phyloP scores from a whole-genome alignment of 2,113 vertebrate species.

The Caranx melampygus region DNA sequence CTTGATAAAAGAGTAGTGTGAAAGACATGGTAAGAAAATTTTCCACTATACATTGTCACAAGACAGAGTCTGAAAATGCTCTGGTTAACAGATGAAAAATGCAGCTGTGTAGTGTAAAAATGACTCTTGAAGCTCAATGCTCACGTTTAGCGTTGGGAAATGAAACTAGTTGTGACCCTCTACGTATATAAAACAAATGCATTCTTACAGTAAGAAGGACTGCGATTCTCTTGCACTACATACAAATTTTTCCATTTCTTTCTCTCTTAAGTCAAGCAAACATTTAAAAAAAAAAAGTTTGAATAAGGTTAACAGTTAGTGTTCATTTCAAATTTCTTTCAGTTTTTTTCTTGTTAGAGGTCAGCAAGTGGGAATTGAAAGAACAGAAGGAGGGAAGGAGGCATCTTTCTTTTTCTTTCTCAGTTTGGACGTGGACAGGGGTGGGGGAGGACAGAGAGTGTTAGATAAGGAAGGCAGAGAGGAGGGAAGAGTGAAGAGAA shows the following conservation, averaged over 20 bases:
- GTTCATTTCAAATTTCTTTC: constrained; percentile 54
- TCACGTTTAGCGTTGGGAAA: constrained; percentile 72
- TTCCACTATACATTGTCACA: constrained; percentile 81
- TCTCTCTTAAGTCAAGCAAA: constrained; percentile 74
- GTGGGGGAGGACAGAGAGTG: constrained; percentile 48
- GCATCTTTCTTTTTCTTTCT: constrained; percentile 52
- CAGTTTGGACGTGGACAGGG: constrained; percentile 39
- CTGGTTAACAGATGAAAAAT: constrained; percentile 74
- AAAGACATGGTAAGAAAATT: constrained; percentile 78
- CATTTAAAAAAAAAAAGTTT: constrained; percentile 57
- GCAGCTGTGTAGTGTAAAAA: constrained; percentile 71
- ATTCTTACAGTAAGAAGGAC: constrained; percentile 73
- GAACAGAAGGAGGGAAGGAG: constrained; percentile 43
- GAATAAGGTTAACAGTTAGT: constrained; percentile 71
- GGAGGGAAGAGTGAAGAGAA: constrained; percentile 61
- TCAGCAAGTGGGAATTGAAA: constrained; percentile 34
- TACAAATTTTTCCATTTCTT: constrained; percentile 65
- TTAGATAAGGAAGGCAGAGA: constrained; percentile 67
- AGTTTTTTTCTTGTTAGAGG: constrained; percentile 49
- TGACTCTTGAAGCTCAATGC: constrained; percentile 69
- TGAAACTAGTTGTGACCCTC: constrained; percentile 72
- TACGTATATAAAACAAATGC: constrained; percentile 74
- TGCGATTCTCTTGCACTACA: constrained; percentile 66
- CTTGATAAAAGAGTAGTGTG: constrained; percentile 80
- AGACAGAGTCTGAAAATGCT: constrained; percentile 79